These are phyloP conservation scores for Microplitis mediator DNA, from an alignment of 1,140 invertebrate species.

Conservation along the genomic window DNA sequence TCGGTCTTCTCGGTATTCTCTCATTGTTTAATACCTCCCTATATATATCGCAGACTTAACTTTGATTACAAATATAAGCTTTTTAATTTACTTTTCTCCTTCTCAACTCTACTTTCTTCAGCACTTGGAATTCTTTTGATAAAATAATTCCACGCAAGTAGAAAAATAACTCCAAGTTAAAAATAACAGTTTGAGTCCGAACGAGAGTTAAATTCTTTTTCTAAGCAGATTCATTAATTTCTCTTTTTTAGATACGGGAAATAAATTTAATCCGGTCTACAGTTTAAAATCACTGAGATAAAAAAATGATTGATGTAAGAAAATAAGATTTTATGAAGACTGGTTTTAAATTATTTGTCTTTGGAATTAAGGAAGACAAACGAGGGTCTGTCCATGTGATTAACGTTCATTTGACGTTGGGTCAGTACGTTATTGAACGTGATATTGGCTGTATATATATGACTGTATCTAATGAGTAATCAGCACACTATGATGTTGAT, in stretches of 20 bases:
- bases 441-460: no score
- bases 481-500: not conserved
- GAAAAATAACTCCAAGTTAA: not conserved
- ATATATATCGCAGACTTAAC: slow-evolving; percentile 28
- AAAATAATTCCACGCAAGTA: slow-evolving; percentile 14
- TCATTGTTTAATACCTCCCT: slow-evolving; percentile 30
- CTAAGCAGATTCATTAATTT: not conserved
- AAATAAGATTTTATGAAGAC: no score
- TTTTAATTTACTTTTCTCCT: not conserved
- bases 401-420: not conserved
- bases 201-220: not conserved
- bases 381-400: slow-evolving; percentile 5
- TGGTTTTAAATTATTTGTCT: not conserved
- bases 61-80: slow-evolving; percentile 28
- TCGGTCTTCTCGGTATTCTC: slow-evolving; percentile 1
- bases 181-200: not conserved
- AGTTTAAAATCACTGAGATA: no score
- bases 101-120: not conserved
- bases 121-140: slow-evolving; percentile 29
- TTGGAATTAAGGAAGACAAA: not conserved
- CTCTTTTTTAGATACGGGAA: not conserved
- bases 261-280: not conserved
- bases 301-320: no score
- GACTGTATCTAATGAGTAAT: no score
- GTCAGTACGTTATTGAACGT: not conserved